phyloP scores from a whole-genome alignment of 1,140 invertebrate genomes.

The Microplitis mediator region DNA sequence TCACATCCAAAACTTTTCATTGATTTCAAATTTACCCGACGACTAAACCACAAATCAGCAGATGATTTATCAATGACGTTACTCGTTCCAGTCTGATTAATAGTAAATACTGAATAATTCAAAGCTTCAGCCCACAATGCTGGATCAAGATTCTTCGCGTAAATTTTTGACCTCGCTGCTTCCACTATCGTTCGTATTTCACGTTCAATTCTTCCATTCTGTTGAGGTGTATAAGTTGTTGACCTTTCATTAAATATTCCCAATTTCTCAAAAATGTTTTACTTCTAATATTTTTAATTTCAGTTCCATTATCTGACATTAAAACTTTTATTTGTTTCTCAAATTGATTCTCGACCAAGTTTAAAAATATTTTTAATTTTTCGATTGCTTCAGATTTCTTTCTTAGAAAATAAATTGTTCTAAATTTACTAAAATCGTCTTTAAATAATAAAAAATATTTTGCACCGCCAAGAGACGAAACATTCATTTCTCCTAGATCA shows the following conservation, averaged over 20 bases:
- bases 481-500: constrained; percentile 45
- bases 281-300: constrained; percentile 1
- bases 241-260: constrained; percentile 5
- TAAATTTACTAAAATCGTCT: constrained; percentile 30
- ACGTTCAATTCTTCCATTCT: constrained; percentile 16
- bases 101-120: constrained; percentile 48
- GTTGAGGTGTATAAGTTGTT: constrained; percentile 11
- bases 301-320: constrained; percentile 2
- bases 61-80: constrained; percentile 43
- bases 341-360: constrained; percentile 5
- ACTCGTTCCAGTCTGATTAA: constrained; percentile 54
- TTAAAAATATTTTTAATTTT: constrained; percentile 12
- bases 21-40: constrained; percentile 26
- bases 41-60: constrained; percentile 35
- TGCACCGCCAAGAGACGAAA: constrained; percentile 38
- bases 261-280: background rate
- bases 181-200: constrained; percentile 20
- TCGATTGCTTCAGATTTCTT: constrained; percentile 14
- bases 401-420: constrained; percentile 23
- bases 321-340: background rate
- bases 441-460: constrained; percentile 41
- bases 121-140: constrained; percentile 53
- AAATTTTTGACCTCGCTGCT: background rate
- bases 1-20: constrained; percentile 35
- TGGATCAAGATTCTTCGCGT: constrained; percentile 5